Percentiles rank a stretch among this genome's conserved stretches.
Conservation (phyloP, 2,797 vertebrate species). For the Eulemur albifrons region DNA sequence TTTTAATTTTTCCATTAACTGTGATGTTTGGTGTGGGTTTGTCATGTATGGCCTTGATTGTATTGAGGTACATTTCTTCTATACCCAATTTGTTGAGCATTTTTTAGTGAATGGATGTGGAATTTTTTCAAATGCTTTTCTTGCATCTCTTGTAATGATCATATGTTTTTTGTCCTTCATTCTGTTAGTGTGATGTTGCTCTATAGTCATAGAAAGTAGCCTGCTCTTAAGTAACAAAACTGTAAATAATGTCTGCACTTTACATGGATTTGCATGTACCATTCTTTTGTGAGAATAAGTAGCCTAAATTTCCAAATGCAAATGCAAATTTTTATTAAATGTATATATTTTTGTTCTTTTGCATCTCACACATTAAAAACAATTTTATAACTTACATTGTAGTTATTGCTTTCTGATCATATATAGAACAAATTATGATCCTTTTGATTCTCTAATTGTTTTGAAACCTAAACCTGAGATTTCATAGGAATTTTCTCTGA, state of each 20-base stretch:
- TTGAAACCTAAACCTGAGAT: background rate
- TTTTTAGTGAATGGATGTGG: background rate
- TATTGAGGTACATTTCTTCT: background rate
- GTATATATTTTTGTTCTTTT: background rate
- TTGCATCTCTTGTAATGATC: background rate
- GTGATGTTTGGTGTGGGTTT: background rate
- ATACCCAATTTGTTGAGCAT: background rate
- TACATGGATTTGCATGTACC: background rate
- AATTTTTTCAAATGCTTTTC: background rate
- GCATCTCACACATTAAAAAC: background rate
- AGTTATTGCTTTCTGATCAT: background rate
- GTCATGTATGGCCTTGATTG: background rate
- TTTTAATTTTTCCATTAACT: background rate
- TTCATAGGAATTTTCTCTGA: background rate
- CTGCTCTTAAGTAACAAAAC: background rate
- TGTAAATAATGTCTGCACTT: background rate
- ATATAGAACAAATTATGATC: background rate
- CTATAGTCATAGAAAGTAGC: background rate
- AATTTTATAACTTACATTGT: background rate
- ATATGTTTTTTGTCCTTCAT: background rate
- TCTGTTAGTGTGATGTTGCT: background rate
- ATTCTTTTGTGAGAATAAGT: background rate
- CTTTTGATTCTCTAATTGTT: background rate
- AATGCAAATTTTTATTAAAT: background rate
- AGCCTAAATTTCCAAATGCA: conserved; percentile 21